These are phyloP conservation scores for Halcyon chelicuti DNA, from an alignment of 2,797 vertebrate genomes.

Conservation along the genomic window DNA sequence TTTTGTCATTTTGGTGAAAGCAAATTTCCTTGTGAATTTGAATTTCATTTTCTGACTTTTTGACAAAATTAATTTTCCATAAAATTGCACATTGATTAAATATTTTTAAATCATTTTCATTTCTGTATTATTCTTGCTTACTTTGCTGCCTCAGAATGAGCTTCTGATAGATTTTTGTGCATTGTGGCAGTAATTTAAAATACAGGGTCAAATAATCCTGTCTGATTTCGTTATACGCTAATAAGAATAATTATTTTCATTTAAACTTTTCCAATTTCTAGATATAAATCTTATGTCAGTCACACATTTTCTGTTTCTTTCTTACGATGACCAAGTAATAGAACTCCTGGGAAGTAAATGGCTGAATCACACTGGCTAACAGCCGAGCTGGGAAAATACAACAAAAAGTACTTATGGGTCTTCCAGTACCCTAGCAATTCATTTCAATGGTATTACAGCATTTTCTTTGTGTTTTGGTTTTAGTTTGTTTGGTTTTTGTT, in stretches of 20 bases:
- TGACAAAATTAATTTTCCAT: background rate
- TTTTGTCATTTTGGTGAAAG: background rate
- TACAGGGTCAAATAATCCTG: background rate
- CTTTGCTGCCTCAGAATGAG: background rate
- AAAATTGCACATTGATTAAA: background rate
- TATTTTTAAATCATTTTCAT: background rate
- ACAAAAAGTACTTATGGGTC: background rate
- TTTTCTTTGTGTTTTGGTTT: background rate
- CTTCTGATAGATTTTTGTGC: background rate
- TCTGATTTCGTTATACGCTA: background rate
- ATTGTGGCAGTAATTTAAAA: background rate
- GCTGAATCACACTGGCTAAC: background rate
- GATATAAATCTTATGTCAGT: background rate
- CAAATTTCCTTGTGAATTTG: background rate
- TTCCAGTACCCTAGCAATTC: background rate
- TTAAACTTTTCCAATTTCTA: background rate
- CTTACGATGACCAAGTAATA: background rate
- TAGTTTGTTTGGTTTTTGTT: too few species aligned
- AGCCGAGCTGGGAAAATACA: background rate
- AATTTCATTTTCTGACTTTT: background rate
- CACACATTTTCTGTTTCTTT: background rate
- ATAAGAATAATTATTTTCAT: background rate
- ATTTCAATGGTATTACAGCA: background rate
- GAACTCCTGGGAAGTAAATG: background rate
- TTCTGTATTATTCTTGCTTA: background rate